Conservation (phyloP, 1,140 invertebrate species). For the Stegodyphus mimosarum region DNA sequence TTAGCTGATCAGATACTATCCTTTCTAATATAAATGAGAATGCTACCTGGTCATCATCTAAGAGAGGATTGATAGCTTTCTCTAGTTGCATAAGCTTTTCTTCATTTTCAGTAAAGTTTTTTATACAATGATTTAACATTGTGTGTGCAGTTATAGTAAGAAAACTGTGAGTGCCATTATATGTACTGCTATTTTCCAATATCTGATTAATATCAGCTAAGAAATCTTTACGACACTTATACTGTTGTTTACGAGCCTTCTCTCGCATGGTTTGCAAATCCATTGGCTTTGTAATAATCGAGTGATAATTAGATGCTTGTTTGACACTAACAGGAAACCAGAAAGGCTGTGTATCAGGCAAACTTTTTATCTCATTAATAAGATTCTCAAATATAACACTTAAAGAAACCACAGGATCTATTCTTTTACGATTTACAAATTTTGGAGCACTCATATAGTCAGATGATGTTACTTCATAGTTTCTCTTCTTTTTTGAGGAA, state of each 20-base stretch:
- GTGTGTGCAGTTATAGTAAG: slow-evolving; percentile 86
- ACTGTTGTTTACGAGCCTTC: slow-evolving; percentile 89
- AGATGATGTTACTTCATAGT: slow-evolving; percentile 78
- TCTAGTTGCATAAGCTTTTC: slow-evolving; percentile 94
- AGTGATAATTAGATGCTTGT: slow-evolving; percentile 93
- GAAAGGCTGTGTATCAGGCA: slow-evolving; percentile 91
- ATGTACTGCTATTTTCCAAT: slow-evolving; percentile 91
- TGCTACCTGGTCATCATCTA: slow-evolving; percentile 97
- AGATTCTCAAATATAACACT: slow-evolving; percentile 92
- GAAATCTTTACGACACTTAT: slow-evolving; percentile 94
- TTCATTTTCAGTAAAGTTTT: slow-evolving; percentile 89
- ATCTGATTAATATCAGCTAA: slow-evolving; percentile 95
- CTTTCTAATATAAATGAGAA: slow-evolving; percentile 94
- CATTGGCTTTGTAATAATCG: slow-evolving; percentile 92
- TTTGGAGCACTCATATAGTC: slow-evolving; percentile 89
- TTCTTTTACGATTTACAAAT: slow-evolving; percentile 88
- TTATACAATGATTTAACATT: slow-evolving; percentile 88
- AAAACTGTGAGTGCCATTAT: slow-evolving; percentile 88
- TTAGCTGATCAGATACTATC: slow-evolving; percentile 87
- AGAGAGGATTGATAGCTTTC: slow-evolving; percentile 98
- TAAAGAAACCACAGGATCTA: slow-evolving; percentile 95
- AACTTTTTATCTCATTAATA: slow-evolving; percentile 89
- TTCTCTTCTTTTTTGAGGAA: slow-evolving; percentile 74
- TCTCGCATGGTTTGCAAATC: slow-evolving; percentile 96
- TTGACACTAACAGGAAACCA: slow-evolving; percentile 94